Base-by-base conservation (phyloP, 2,113 vertebrate species). In the Rhinoderma darwinii region DNA sequence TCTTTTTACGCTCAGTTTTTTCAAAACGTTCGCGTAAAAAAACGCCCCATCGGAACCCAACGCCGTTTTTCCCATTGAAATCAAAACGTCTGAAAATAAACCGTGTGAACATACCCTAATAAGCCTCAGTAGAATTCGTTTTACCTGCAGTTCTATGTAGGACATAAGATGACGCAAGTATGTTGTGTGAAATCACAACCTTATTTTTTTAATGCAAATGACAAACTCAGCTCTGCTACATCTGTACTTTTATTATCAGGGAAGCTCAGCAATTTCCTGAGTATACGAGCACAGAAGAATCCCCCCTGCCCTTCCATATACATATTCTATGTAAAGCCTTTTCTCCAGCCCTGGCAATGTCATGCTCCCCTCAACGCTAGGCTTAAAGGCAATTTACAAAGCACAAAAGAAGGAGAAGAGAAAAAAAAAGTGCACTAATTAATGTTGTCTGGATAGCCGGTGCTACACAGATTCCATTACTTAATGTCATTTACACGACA, bases 401-500 rank as follows among this genome's bases (percentile, higher is more conserved):
- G 88, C 30, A 86, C 81, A 83, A 76, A 77, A 56, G 84, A 25
- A 82, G 12, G n/a, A 84, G 61, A 79, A 83, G 89, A 76, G 18
- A 18, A 10, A 35, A 18, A 10, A 35, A 90, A 43, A 47, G 82
- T 86, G 89, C 86, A 72, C 43, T 86, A 90, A 83, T 93, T 79
- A 81, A 89, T 88, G 90, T 88, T 77, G 87, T 90, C 85, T 90
- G 83, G 75, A 88, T 81, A 56, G 27, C 82, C 73, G 63, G 72
- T 73, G 89, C 92, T 91, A 86, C 76, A 12, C 84, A 88, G 82
- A 92, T 91, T 83, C 89, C 90, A 88, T 92, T 91, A 91, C 93
- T 92, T 92, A 92, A 93, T 88, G 88, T 81, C 88, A 88, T 92
- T 92, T 91, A 84, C 82, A 18, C 0, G 63, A 72, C 56, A 70